Percentiles rank a stretch among this genome's conserved stretches.
phyloP scores from a whole-genome alignment of 2,888 invertebrate species.

The Chymomyza procnemis region DNA sequence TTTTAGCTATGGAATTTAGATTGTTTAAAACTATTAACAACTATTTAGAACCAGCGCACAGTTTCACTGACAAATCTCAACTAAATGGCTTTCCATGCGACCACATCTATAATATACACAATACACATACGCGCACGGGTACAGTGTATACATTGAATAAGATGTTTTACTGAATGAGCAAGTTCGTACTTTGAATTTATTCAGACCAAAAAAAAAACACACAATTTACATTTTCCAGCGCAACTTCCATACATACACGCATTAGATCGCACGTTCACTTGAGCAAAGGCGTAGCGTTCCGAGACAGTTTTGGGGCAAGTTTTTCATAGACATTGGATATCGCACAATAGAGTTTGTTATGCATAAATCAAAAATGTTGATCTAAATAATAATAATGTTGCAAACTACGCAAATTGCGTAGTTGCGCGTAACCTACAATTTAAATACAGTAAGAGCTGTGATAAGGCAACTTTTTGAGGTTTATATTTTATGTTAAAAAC shows the following conservation, averaged over 20 bases:
- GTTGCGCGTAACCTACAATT: background rate
- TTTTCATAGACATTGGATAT: background rate
- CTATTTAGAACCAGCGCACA: constrained; percentile 34
- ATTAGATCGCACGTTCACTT: background rate
- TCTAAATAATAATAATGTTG: background rate
- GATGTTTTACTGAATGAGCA: constrained; percentile 40
- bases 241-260: background rate
- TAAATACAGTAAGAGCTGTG: background rate
- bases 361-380: background rate
- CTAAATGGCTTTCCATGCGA: constrained; percentile 46
- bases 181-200: constrained; percentile 59
- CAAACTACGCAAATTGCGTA: background rate
- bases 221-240: constrained; percentile 29
- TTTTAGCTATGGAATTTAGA: too few species aligned
- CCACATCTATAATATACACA: constrained; percentile 53
- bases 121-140: constrained; percentile 29
- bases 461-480: too few species aligned
- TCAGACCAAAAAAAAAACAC: constrained; percentile 18
- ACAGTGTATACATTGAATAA: constrained; percentile 34
- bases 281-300: background rate
- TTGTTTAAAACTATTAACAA: background rate
- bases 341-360: background rate
- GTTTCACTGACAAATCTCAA: constrained; percentile 41
- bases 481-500: too few species aligned
- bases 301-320: background rate